phyloP scores from a whole-genome alignment of 2,113 vertebrate genomes.

The Saimiri boliviensis region DNA sequence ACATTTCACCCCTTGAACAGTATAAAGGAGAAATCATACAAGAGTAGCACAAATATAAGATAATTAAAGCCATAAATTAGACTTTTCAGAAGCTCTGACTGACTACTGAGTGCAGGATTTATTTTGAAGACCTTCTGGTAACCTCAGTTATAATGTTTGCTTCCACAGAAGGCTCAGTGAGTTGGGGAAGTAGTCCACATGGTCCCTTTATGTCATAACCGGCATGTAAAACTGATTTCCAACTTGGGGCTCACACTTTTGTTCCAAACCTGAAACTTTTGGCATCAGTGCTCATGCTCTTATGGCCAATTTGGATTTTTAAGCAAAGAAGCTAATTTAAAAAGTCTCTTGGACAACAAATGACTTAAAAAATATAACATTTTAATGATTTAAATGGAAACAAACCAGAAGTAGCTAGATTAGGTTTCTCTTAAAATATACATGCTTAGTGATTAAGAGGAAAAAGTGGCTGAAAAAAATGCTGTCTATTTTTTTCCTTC shows the following conservation, averaged over 20 bases:
- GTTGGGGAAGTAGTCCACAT: background rate
- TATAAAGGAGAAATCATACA: constrained; percentile 15
- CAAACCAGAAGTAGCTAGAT: constrained; percentile 69
- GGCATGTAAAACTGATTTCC: constrained; percentile 65
- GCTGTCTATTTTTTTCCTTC: constrained; percentile 13
- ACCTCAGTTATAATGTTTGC: constrained; percentile 25
- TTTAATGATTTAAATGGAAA: constrained; percentile 76
- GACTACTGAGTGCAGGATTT: constrained; percentile 44
- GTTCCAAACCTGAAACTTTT: constrained; percentile 65
- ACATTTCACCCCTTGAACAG: background rate
- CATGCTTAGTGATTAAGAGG: constrained; percentile 63
- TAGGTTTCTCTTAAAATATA: constrained; percentile 71
- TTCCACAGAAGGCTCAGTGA: constrained; percentile 2
- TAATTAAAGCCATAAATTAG: constrained; percentile 49
- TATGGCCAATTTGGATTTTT: constrained; percentile 71
- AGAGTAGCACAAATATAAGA: constrained; percentile 26
- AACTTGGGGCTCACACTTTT: constrained; percentile 54
- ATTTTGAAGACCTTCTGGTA: constrained; percentile 64
- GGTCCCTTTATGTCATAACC: constrained; percentile 51
- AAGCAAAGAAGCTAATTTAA: constrained; percentile 70
- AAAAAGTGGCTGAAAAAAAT: constrained; percentile 61
- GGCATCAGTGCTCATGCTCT: constrained; percentile 51
- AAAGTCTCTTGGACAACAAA: constrained; percentile 70
- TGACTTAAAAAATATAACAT: constrained; percentile 64
- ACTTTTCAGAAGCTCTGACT: constrained; percentile 54